phyloP scores from a whole-genome alignment of 92 coral and sea anemone species.

The Umimayanthus chanpuru region DNA sequence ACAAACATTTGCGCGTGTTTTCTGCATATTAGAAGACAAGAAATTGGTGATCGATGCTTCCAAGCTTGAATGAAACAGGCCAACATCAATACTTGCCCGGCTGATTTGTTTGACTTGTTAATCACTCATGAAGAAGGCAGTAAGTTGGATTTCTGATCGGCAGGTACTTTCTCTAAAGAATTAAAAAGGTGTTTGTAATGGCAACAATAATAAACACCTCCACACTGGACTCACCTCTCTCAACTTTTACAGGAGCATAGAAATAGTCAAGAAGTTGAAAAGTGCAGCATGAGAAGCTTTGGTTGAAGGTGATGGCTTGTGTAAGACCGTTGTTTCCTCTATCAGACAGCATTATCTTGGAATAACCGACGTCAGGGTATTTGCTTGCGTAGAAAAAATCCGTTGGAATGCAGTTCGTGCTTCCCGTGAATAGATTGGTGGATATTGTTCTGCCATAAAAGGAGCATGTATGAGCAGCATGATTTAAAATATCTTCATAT shows the following conservation, averaged over 20 bases:
- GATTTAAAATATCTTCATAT: too few species aligned
- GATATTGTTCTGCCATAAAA: slow-evolving; percentile 17
- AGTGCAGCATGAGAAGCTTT: slow-evolving; percentile 4
- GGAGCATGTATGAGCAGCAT: neutral
- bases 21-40: too few species aligned
- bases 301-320: slow-evolving; percentile 11
- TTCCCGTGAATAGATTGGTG: neutral
- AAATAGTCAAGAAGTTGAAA: neutral
- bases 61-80: too few species aligned
- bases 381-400: slow-evolving; percentile 28
- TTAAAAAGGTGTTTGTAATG: too few species aligned
- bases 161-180: too few species aligned
- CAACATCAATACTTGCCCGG: too few species aligned
- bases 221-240: neutral
- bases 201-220: neutral
- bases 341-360: neutral
- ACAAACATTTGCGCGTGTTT: too few species aligned
- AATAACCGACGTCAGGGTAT: neutral
- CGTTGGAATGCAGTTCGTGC: neutral
- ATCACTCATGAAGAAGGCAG: too few species aligned
- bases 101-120: too few species aligned
- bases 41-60: too few species aligned
- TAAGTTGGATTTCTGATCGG: too few species aligned
- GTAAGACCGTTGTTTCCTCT: neutral
- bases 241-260: neutral